Base-by-base conservation (phyloP, 2,888 invertebrate species). In the Ypsolopha sequella region DNA sequence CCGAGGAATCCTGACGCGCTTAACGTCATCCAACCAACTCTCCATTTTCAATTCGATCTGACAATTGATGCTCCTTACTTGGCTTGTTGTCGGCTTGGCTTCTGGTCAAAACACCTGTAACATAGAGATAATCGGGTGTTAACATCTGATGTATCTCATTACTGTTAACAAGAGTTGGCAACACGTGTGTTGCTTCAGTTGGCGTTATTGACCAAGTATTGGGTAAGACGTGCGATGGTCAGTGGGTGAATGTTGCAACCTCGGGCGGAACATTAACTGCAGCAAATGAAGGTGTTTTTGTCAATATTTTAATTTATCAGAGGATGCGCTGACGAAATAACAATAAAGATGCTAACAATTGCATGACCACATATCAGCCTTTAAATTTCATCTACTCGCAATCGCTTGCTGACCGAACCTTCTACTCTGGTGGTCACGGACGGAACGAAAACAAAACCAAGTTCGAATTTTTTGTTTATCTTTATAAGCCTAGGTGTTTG, bases 21-120 rank as follows among this genome's bases (percentile, higher is more conserved):
- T 94, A 48, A 95, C 93, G 74, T 95, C 94, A 58, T 91, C 91
- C 65, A 95, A 77, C 94, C 95, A 95, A 61, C 93, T 92, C 71
- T 95, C 95, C 95, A 95, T 95, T 61, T 58, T 47, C 9, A 36
- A 36, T 47, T 6, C 14, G 6, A 13, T 14, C 43, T n/a, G 13
- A 7, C 41, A 11, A n/a, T 11, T 41, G 41, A 11, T 41, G 41
- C 41, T 11, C 13, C 41, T 11, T 13, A 41, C 41, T 14, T 13
- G 13, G 9, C 43, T 43, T 43, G 43, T 43, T 43, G 13, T 14
- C 43, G 43, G 43, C 14, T 13, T 24, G 24, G 24, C 24, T 24
- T 4, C 24, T 24, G 24, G 24, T 24, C 24, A 24, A 24, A 43
- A 13, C 43, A 24, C 43, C 43, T 43, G 43, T 43, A 43, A 43